Base-by-base conservation (phyloP, 2,113 vertebrate genomes). In the Hemichromis elongatus region DNA sequence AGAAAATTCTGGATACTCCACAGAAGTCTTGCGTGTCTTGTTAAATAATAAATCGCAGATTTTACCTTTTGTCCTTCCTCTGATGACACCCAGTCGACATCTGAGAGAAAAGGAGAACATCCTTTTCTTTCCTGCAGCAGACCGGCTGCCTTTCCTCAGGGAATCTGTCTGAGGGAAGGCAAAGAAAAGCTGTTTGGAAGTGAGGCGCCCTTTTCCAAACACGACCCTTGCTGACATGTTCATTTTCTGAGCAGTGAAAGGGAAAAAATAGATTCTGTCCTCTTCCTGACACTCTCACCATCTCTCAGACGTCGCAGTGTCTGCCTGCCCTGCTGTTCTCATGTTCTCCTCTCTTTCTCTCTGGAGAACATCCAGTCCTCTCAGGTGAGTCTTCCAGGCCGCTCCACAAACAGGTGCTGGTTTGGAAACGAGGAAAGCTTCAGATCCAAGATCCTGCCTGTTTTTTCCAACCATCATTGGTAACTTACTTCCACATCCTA, bases 71-170 rank as follows among this genome's bases (percentile, higher is more conserved):
- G 82, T 92, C 84, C 95, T 93, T 68, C 95, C 96, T 91, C 92
- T 94, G 81, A 96, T 94, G 83, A 96, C 45, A 57, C 96, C 96
- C 37, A 96, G 86, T 8, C 94, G 93, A 88, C 96, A 96, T 82
- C 96, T 91, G 63, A 96, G 53, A 53, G 96, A 96, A 85, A 96
- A 96, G 6, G 93, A 95, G 63, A 96, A 95, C 90, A 95, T 94
- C 86, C 86, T 95, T 86, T 91, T 95, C 79, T 92, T 95, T 73
- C 92, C 95, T 83, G 91, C 95, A 3, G 79, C 79, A 21, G 91
- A 88, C 21, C 90, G 78, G 30, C 42, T 75, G 89, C 91, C 86
- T 88, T 93, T 95, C 90, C 92, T 94, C 82, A 84, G 75, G 9
- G 84, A 81, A 55, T 92, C 94, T 14, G 84, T 47, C 73, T 84